A percentile compares a stretch with the other conserved stretches of the same genome.
phyloP scores from a whole-genome alignment of 92 coral and sea anemone genomes.

The Pocillopora grandis region DNA sequence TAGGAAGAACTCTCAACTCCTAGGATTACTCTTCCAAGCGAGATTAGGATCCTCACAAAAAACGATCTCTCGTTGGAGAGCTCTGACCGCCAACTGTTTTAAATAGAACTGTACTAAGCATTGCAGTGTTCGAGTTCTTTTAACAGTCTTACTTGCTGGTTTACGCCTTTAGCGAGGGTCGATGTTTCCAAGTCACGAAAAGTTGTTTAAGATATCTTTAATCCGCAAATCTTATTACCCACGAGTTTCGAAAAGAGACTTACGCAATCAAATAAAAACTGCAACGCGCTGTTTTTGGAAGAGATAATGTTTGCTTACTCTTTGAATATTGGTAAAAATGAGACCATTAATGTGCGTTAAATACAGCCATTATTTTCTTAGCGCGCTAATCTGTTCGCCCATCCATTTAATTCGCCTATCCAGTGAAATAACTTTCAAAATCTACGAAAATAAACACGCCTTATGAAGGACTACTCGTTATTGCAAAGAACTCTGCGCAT shows the following conservation, averaged over 20 bases:
- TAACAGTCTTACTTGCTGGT: background rate
- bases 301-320: background rate
- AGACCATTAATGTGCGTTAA: background rate
- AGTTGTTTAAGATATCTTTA: slow-evolving; percentile 10
- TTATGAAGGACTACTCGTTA: background rate
- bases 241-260: background rate
- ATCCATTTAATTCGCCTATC: background rate
- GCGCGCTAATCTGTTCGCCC: slow-evolving; percentile 1
- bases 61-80: slow-evolving; percentile 8
- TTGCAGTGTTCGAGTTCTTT: background rate
- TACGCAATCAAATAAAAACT: background rate
- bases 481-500: background rate
- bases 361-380: background rate
- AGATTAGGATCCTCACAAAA: slow-evolving; percentile 13
- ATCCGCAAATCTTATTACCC: background rate
- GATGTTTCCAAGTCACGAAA: slow-evolving; percentile 6
- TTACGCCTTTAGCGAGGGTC: background rate
- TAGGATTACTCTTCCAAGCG: slow-evolving; percentile 38
- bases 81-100: background rate
- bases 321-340: background rate
- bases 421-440: no score
- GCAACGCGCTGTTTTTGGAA: background rate
- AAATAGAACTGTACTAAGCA: background rate
- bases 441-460: background rate
- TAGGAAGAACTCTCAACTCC: slow-evolving; percentile 22